Conservation (phyloP, 2,888 invertebrate genomes). For the Eupelmus urozonus region DNA sequence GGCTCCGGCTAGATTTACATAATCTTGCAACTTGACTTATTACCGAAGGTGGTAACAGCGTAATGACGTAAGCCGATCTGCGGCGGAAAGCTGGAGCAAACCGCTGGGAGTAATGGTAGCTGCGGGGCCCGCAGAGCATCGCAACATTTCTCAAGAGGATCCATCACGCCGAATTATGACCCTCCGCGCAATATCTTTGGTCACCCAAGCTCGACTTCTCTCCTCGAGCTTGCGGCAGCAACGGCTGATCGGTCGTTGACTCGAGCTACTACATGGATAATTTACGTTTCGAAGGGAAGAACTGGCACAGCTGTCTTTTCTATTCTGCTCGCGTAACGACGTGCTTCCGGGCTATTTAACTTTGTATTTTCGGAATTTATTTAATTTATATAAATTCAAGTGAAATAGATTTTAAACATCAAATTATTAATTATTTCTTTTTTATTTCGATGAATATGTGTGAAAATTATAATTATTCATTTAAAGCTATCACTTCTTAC, state of each 20-base stretch:
- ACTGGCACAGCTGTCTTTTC: too few species aligned
- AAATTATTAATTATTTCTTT: too few species aligned
- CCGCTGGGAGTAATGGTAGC: slow-evolving; percentile 35
- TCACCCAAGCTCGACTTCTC: not conserved
- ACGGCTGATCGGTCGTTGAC: not conserved
- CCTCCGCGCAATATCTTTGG: slow-evolving; percentile 21
- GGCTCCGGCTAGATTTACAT: slow-evolving; percentile 34
- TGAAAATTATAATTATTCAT: too few species aligned
- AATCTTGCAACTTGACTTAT: slow-evolving; percentile 41
- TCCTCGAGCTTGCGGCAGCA: not conserved
- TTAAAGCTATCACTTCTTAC: too few species aligned
- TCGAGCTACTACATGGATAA: not conserved
- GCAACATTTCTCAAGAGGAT: slow-evolving; percentile 43
- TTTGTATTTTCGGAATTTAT: too few species aligned
- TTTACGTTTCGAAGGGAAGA: too few species aligned
- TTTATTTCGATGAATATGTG: too few species aligned
- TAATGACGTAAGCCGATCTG: slow-evolving; percentile 57
- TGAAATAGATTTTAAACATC: too few species aligned
- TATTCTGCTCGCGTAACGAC: too few species aligned
- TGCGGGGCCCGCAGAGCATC: not conserved
- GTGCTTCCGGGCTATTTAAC: too few species aligned
- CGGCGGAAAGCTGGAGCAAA: slow-evolving; percentile 33
- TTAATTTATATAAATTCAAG: too few species aligned
- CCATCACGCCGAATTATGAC: slow-evolving; percentile 39
- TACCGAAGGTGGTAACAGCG: slow-evolving; percentile 21